Evolutionary conservation across 2,113 vertebrate species (phyloP).

Genomic region (Hypomesus transpacificus): DNA sequence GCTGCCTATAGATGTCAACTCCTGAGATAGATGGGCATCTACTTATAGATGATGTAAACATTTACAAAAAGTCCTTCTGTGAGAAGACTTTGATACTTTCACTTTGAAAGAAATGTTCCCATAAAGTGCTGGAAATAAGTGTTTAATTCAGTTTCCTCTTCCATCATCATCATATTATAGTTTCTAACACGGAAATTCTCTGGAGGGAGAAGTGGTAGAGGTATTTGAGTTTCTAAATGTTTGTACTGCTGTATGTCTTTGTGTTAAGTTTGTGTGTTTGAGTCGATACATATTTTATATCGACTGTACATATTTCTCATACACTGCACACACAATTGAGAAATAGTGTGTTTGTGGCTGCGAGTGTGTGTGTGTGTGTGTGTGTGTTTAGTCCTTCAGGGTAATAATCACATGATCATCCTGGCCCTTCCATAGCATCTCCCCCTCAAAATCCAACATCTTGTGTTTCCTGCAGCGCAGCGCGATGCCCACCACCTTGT

Average conservation of each 20-base stretch:
- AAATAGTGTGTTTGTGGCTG: background rate
- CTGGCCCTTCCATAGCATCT: slow-evolving; percentile 80
- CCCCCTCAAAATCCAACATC: slow-evolving; percentile 76
- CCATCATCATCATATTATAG: background rate
- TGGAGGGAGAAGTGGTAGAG: too few species aligned
- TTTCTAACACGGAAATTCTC: too few species aligned
- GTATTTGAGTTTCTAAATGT: background rate
- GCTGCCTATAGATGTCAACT: too few species aligned
- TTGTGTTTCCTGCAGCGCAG: slow-evolving; percentile 79
- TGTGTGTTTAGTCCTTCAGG: slow-evolving; percentile 51
- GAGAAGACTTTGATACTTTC: slow-evolving; percentile 62
- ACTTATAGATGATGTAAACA: too few species aligned
- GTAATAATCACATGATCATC: slow-evolving; percentile 73
- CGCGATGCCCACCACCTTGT: slow-evolving; percentile 80
- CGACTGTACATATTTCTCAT: too few species aligned
- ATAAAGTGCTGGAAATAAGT: background rate
- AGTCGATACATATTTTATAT: background rate
- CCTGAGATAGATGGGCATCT: too few species aligned
- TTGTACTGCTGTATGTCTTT: background rate
- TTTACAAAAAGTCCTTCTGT: slow-evolving; percentile 39
- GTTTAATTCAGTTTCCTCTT: background rate
- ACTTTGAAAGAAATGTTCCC: slow-evolving; percentile 62
- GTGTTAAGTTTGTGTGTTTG: background rate
- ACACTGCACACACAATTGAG: too few species aligned
- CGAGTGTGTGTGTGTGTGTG: background rate